A percentile compares a stretch with the other conserved stretches of the same genome.
Conservation (phyloP, 2,888 invertebrate species). For the Nycteola revayana region DNA sequence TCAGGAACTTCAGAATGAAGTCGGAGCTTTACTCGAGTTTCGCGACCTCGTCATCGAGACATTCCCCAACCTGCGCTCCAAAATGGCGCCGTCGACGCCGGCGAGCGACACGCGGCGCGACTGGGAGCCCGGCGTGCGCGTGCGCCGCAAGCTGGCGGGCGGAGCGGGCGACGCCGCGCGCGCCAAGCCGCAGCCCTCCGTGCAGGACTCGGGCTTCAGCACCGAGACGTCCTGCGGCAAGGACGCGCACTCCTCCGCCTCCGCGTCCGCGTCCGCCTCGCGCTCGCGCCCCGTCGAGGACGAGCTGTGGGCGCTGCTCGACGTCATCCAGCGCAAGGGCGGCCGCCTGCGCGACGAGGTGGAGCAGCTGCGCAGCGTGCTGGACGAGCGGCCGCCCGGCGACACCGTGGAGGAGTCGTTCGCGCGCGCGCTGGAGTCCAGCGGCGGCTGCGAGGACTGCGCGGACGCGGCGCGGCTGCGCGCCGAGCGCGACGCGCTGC, state of each 20-base stretch:
- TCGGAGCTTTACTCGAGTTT: constrained; percentile 94
- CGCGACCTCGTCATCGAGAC: constrained; percentile 97
- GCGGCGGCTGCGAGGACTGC: constrained; percentile 46
- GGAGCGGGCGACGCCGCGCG: constrained; percentile 72
- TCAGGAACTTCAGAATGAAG: constrained; percentile 95
- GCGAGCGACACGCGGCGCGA: constrained; percentile 81
- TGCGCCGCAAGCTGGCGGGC: constrained; percentile 83
- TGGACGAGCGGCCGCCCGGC: constrained; percentile 45
- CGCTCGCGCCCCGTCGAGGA: constrained; percentile 85
- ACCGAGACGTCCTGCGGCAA: constrained; percentile 93
- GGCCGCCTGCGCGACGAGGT: constrained; percentile 86
- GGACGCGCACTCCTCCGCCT: constrained; percentile 86
- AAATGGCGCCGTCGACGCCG: constrained; percentile 87
- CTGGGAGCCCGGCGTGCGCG: constrained; percentile 92
- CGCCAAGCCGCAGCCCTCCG: constrained; percentile 84
- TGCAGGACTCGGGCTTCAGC: constrained; percentile 93
- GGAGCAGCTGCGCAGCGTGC: constrained; percentile 83
- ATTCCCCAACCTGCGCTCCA: constrained; percentile 94
- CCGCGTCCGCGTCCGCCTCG: constrained; percentile 79
- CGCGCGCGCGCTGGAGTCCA: constrained; percentile 69
- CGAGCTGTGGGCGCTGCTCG: constrained; percentile 92
- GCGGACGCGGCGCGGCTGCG: constrained; percentile 80
- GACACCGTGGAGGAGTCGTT: constrained; percentile 85
- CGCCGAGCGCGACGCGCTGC: constrained; percentile 87
- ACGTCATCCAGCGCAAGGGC: constrained; percentile 92